Evolutionary conservation across 2,113 vertebrate species (phyloP).

Genomic region (Mugil cephalus): DNA sequence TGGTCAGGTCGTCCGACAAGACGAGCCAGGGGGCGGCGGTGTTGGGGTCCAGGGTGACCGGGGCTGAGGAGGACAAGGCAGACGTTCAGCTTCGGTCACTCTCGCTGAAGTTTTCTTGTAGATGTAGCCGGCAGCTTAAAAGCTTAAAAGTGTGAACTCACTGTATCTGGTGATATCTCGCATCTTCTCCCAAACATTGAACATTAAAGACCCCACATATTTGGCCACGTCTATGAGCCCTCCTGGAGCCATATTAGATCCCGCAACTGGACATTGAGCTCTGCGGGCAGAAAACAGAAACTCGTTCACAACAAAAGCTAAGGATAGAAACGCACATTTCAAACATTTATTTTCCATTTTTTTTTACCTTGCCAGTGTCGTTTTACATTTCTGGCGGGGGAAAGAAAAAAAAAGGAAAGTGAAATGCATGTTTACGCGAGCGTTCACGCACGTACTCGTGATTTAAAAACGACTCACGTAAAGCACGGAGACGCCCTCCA

Average conservation of each 20-base stretch:
- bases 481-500: conserved; percentile 65
- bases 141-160: conserved; percentile 45
- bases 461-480: conserved; percentile 50
- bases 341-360: not conserved
- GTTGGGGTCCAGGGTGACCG: conserved; percentile 81
- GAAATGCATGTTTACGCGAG: not conserved
- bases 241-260: conserved; percentile 48
- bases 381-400: conserved; percentile 69
- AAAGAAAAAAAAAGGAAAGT: conserved; percentile 4
- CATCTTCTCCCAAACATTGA: conserved; percentile 79
- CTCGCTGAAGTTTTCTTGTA: conserved; percentile 7
- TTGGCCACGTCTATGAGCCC: conserved; percentile 75
- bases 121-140: no score
- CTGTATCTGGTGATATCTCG: conserved; percentile 66
- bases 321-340: not conserved
- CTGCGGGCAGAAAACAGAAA: conserved; percentile 50
- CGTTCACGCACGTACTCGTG: not conserved
- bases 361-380: conserved; percentile 64
- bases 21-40: conserved; percentile 79
- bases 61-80: conserved; percentile 62
- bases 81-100: conserved; percentile 8
- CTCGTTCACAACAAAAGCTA: not conserved
- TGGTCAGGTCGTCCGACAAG: conserved; percentile 75
- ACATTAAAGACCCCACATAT: conserved; percentile 72
- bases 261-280: conserved; percentile 2